Base-by-base conservation (phyloP, 2,113 vertebrate species). In the Microcebus lehilahytsara region DNA sequence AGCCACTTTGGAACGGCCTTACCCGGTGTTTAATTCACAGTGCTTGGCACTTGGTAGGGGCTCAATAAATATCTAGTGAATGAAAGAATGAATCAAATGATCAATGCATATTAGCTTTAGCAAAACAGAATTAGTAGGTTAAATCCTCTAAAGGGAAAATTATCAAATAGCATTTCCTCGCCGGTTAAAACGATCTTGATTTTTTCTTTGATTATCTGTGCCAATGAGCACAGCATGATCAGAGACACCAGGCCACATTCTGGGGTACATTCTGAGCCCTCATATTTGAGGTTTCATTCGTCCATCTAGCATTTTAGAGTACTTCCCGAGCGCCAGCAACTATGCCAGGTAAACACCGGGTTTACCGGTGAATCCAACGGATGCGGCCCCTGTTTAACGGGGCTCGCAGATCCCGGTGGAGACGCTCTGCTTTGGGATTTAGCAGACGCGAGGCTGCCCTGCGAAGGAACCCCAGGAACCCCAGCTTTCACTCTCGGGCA, bases 301-400 rank as follows among this genome's bases (percentile, higher is more conserved):
- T 23, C 49, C 0, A 3, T 40, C 67, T 51, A 4, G 0, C 8
- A 46, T 56, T 71, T 83, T 12, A 30, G 2, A 40, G 56, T 1
- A 6, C 17, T 1, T 0, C 1, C 19, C 6, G 0, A 10, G 9
- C 23, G 51, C n/a, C 17, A 13, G 62, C 6, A 6, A 6, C 51
- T 14, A 1, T 11, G 27, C 56, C 8, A 9, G 51, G 5, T 17
- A 13, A 91, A 51, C 3, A 1, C 34, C 6, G 17, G 17, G 20
- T 12, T 0, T 12, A 4, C 51, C 3, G 10, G 72, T 5, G 56
- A 58, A 4, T 1, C 56, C 0, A 4, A 25, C 25, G 42, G 46
- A 25, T 2, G 42, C 0, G 16, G 25, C 0, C 51, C 46, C 58
- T 2, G 53, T 6, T 11, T 4, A 0, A 0, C 0, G 66, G 14